Evolutionary conservation across 1,140 invertebrate species (phyloP), one percentile per base, ranked within the genome.

Genomic region (Drosophila gunungcola): DNA sequence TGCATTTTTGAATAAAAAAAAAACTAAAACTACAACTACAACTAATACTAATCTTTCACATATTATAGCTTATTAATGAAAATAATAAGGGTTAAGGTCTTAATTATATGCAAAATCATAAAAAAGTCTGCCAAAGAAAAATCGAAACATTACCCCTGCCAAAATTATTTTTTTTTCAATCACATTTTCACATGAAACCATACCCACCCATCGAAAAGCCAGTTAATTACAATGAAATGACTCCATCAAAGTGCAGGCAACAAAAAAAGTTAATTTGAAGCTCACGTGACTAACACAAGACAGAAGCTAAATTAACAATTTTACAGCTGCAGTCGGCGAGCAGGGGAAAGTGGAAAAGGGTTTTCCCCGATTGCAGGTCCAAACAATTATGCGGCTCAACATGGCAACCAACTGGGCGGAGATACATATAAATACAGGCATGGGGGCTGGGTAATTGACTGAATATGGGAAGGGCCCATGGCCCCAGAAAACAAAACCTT

Each of bases 241-340:
- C 52, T 56, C 34, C 51, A 60, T 60, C 32, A 52, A 36, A 49
- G 48, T 48, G 42, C 51, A 41, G 67, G 3, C 58, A 63, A 68
- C 64, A 54, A 76, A 69, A 48, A 70, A 79, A 69, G 74, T 77
- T 76, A 83, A 88, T 88, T 88, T 72, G 48, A 72, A 49, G 83
- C 57, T 88, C 83, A 86, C 83, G 83, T 89, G 83, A 89, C 84
- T 76, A 83, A 77, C 61, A 81, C 72, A 79, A 86, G 55, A 84
- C 79, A 88, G 84, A 79, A 88, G 83, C 83, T 67, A 83, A 84
- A 84, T 86, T 83, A 88, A 84, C 80, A 80, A 84, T 88, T 88
- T 88, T 84, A 88, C 84, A 80, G 84, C 84, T 88, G 68, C 63
- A 21, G 38, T 13, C 7, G 56, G 27, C 16, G 11, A 1, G 29